These are phyloP conservation scores for Shargacucullia verbasci DNA, from an alignment of 2,888 invertebrate genomes.

Conservation along the genomic window DNA sequence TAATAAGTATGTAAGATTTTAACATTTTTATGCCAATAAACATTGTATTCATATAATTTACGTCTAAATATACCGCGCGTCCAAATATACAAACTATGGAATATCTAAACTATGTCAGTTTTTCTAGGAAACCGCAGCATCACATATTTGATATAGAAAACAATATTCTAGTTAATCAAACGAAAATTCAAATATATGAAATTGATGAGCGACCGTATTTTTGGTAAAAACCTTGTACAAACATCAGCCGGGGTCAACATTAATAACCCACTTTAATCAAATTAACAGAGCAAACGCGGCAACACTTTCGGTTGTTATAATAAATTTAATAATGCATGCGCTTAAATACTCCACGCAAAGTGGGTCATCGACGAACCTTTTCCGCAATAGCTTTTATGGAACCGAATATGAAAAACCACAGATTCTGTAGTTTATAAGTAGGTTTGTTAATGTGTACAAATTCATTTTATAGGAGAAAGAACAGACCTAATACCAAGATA, in stretches of 20 bases:
- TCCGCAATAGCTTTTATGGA: constrained; percentile 22
- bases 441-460: no score
- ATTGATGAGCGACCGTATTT: constrained; percentile 10
- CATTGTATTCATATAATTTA: no score
- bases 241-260: constrained; percentile 39
- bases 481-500: no score
- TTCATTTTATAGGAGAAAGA: no score
- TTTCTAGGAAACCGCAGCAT: background rate
- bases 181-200: constrained; percentile 22
- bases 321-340: constrained; percentile 56
- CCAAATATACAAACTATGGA: background rate
- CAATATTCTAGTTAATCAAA: constrained; percentile 6
- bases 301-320: constrained; percentile 50
- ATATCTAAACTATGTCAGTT: background rate
- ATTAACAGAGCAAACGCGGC: constrained; percentile 50
- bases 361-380: constrained; percentile 45
- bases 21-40: no score
- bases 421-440: constrained; percentile 10
- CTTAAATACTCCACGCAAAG: constrained; percentile 44
- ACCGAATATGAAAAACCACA: constrained; percentile 9
- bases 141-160: constrained; percentile 1
- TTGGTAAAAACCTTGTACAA: constrained; percentile 33
- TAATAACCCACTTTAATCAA: constrained; percentile 53
- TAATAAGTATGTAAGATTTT: no score
- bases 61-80: background rate